Base-by-base conservation (phyloP, 2,113 vertebrate species). In the Aythya baeri region DNA sequence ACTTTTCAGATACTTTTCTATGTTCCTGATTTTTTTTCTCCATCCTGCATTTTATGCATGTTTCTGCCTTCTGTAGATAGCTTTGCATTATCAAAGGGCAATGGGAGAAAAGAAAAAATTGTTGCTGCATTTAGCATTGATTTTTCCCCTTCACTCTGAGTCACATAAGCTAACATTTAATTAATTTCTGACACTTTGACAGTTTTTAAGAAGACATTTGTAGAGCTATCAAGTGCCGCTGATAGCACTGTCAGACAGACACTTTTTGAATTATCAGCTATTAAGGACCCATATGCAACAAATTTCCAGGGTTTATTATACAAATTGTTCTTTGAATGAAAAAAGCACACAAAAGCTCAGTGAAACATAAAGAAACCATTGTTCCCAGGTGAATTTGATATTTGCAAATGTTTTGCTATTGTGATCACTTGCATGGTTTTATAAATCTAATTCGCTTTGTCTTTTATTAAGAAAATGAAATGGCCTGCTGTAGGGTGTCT, bases 161-260 rank as follows among this genome's bases (percentile, higher is more conserved):
- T 98, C 98, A 98, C 97, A 97, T 38, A 88, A 96, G 97, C 97
- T 96, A 98, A 97, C 98, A 97, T 97, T 98, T 98, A 98, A 98
- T 98, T 98, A 98, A 98, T 98, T 97, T 97, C 97, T 98, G 98
- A 98, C 98, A 98, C 96, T 98, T 98, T 98, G 98, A 98, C 98
- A 98, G 98, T 88, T 98, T 81, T 95, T 94, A 89, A 98, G 94
- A 97, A 95, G 98, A 97, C 96, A 88, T 97, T 98, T 97, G 98
- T 89, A 95, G 96, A 98, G 93, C 97, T 97, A 97, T 98, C 98
- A 97, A 98, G 77, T 92, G 92, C 52, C 8, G 87, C 91, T 96
- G 95, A 93, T 93, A 96, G 96, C 94, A 57, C 87, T 98, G 98
- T 96, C 96, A 98, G 96, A 97, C 95, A 97, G 95, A 87, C 87